Base-by-base conservation (phyloP, 2,888 invertebrate species). In the Caenorhabditis uteleia region DNA sequence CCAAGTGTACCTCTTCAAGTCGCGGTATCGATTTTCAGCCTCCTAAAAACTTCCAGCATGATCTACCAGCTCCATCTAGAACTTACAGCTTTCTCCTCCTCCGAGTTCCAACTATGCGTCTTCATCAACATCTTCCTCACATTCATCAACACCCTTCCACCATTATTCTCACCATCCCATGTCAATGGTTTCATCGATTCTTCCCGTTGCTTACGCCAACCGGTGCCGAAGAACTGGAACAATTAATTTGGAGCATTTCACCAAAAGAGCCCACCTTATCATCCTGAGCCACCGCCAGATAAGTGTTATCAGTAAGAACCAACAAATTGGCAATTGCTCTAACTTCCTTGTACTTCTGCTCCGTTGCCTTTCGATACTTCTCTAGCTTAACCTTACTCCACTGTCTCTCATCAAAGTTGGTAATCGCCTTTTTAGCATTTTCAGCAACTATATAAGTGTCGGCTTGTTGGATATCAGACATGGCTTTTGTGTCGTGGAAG, bases 121-220 rank as follows among this genome's bases (percentile, higher is more conserved):
- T 29, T 48, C 23, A 57, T 48, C 18, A 69, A 33, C 23, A 72
- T 53, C 27, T 73, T 68, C 25, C 80, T 70, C 10, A 76, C 46
- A 29, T 62, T 56, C 80, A 80, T 80, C 43, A 80, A 59, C 23
- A 65, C 60, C 47, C 74, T 75, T 18, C 80, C 80, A 31, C 80
- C 80, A 20, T 42, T 36, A 44, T 80, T 80, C 44, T 77, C 55
- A 12, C 80, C 80, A 49, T 80, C 80, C 80, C 80, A 80, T 54
- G 74, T 68, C 14, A 77, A 54, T 14, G 80, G 70, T 36, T 75
- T 71, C 40, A 51, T 61, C 23, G 77, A 43, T 47, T 80, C 80
- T 54, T 77, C 70, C 27, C 80, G 77, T 16, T 77, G 78, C 55
- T 81, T 80, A 21, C 80, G 71, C 80, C 80, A 80, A 8, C 80